Base-by-base conservation (phyloP, 2,113 vertebrate species). In the Tautogolabrus adspersus region DNA sequence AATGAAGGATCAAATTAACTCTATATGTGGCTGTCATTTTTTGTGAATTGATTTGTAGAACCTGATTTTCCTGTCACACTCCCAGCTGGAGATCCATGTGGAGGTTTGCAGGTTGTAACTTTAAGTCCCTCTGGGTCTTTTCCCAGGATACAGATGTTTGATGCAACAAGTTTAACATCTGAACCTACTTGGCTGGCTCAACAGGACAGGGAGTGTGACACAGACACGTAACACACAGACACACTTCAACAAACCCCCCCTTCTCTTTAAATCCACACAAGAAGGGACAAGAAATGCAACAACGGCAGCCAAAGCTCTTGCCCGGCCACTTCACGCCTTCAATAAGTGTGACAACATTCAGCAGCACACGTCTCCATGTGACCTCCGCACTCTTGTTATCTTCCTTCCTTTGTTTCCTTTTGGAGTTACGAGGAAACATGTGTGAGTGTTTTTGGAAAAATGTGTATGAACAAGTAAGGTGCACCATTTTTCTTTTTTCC, bases 101-200 rank as follows among this genome's bases (percentile, higher is more conserved):
- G 30, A 79, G 58, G 5, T 34, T 2, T 30, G 3, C 47, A 49
- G 15, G 15, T 18, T 49, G 47, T 19, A 19, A 49, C 47, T 18
- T 6, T 2, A 66, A 49, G 37, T 66, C 77, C 65, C 66, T 23
- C 12, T 10, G 12, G 70, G 38, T 63, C 30, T 59, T 76, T 72
- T 77, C 72, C 66, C 22, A 47, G n/a, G 49, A 55, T 10, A 49
- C 15, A 66, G 66, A 82, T 37, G n/a, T 44, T 26, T 61, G 16
- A n/a, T 42, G 21, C 10, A 42, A 30, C 38, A 8, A 55, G 11
- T 18, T 21, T 23, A 74, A 37, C 56, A 67, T 58, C 46, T 16
- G 22, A 67, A 80, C 62, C 52, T 3, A 65, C 66, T 55, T 15
- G 22, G 72, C 86, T 56, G 58, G 84, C 60, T 86, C 37, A 23